These are phyloP conservation scores for Drosophila pectinifera DNA, from an alignment of 1,140 invertebrate genomes.

Conservation along the genomic window DNA sequence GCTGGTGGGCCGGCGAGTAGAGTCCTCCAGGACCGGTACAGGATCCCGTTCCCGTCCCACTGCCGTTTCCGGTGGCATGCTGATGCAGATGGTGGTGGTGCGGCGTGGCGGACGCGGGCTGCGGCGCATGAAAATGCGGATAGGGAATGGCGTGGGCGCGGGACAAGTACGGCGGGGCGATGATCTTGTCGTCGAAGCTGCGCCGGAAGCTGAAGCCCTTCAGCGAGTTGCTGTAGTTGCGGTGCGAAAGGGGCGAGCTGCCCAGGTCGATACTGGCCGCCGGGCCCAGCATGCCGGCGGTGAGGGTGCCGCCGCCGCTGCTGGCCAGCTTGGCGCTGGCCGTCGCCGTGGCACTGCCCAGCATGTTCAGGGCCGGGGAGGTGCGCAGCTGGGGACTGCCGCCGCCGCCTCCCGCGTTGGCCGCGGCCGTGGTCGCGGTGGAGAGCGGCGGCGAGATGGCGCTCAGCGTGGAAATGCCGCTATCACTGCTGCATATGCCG, in stretches of 20 bases:
- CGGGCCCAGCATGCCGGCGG: slow-evolving; percentile 64
- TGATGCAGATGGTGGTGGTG: slow-evolving; percentile 74
- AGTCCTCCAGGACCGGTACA: slow-evolving; percentile 17
- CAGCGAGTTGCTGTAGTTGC: slow-evolving; percentile 75
- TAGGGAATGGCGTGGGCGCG: slow-evolving; percentile 64
- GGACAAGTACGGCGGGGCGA: slow-evolving; percentile 58
- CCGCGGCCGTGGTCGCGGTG: slow-evolving; percentile 53
- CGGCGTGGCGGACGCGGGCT: slow-evolving; percentile 46
- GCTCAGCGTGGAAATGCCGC: slow-evolving; percentile 76
- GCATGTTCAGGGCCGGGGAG: slow-evolving; percentile 67
- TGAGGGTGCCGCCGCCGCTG: slow-evolving; percentile 22
- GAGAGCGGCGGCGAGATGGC: slow-evolving; percentile 80
- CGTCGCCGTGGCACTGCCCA: slow-evolving; percentile 68
- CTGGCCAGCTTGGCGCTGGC: slow-evolving; percentile 46
- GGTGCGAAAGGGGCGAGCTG: slow-evolving; percentile 77
- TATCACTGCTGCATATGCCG: slow-evolving; percentile 80
- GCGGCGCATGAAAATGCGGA: slow-evolving; percentile 66
- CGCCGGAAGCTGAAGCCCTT: slow-evolving; percentile 81
- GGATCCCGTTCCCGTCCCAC: slow-evolving; percentile 15
- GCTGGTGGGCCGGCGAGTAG: slow-evolving; percentile 52
- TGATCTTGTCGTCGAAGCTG: slow-evolving; percentile 83
- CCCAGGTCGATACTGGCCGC: slow-evolving; percentile 81
- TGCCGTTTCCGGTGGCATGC: slow-evolving; percentile 41
- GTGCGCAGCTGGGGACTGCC: slow-evolving; percentile 72
- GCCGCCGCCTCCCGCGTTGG: slow-evolving; percentile 38